A percentile compares a stretch with the other conserved stretches of the same genome.
phyloP scores from a whole-genome alignment of 2,888 invertebrate species.

The Spisula subtruncata region DNA sequence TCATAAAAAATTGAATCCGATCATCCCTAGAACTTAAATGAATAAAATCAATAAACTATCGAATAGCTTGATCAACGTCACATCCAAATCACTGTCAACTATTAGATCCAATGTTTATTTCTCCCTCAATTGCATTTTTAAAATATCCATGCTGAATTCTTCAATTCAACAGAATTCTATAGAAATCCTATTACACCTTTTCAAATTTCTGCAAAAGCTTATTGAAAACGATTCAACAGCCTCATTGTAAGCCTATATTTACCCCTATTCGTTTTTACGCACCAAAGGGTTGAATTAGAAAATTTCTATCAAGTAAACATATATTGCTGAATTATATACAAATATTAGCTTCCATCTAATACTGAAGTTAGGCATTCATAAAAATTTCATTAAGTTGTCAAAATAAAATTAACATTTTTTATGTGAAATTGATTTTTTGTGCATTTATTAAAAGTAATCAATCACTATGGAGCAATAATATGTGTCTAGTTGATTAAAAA shows the following conservation, averaged over 20 bases:
- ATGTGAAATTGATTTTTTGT: not conserved
- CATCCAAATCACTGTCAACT: slow-evolving; percentile 45
- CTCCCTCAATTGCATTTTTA: slow-evolving; percentile 26
- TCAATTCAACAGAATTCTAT: slow-evolving; percentile 45
- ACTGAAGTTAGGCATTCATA: not conserved
- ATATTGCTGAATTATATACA: not conserved
- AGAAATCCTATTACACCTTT: slow-evolving; percentile 37
- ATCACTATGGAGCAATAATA: not conserved
- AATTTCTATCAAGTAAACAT: slow-evolving; percentile 59
- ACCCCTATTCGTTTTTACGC: slow-evolving; percentile 55
- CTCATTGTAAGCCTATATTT: slow-evolving; percentile 64
- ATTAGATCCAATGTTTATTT: slow-evolving; percentile 29
- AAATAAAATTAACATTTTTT: not conserved
- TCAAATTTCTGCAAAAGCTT: slow-evolving; percentile 49
- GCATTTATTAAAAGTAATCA: slow-evolving; percentile 11
- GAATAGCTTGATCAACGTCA: slow-evolving; percentile 34
- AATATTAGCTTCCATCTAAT: not conserved
- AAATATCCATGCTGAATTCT: slow-evolving; percentile 30
- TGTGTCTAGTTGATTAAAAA: too few species aligned
- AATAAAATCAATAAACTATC: slow-evolving; percentile 46
- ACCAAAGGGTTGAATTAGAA: slow-evolving; percentile 45
- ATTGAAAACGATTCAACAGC: slow-evolving; percentile 59
- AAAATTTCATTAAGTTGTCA: slow-evolving; percentile 8
- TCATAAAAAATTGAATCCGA: slow-evolving; percentile 20
- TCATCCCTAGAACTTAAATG: not conserved